Percentiles rank a stretch among this genome's conserved stretches.
Conservation (phyloP, 2,888 invertebrate species). For the Lepidocyrtoides sp. region DNA sequence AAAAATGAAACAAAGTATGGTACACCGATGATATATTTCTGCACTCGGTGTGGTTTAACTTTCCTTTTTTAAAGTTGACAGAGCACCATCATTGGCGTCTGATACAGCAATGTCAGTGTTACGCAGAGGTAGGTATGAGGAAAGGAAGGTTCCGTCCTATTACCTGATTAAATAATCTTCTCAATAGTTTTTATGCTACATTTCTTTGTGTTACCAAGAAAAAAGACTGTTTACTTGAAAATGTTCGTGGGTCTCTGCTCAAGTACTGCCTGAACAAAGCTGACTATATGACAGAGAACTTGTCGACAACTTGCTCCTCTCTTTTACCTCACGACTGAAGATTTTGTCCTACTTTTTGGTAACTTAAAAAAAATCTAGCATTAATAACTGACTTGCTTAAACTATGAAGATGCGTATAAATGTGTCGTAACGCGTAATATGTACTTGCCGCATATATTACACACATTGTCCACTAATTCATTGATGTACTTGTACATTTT, state of each 20-base stretch:
- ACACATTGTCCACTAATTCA: slow-evolving; percentile 28
- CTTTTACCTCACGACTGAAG: slow-evolving; percentile 79
- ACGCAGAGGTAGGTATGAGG: not conserved
- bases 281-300: slow-evolving; percentile 73
- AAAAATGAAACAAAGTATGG: not conserved
- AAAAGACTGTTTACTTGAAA: too few relatives aligned
- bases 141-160: slow-evolving; percentile 66
- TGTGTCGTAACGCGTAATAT: not conserved
- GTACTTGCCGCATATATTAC: slow-evolving; percentile 7
- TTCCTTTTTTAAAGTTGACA: slow-evolving; percentile 5
- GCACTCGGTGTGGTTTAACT: not conserved
- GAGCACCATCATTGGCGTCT: slow-evolving; percentile 10
- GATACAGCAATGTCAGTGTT: not conserved
- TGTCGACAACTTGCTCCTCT: slow-evolving; percentile 67
- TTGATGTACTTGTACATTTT: not conserved
- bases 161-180: slow-evolving; percentile 52
- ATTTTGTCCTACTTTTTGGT: slow-evolving; percentile 79
- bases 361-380: slow-evolving; percentile 67
- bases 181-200: not conserved
- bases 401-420: slow-evolving; percentile 2
- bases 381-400: slow-evolving; percentile 39
- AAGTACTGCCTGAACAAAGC: too few relatives aligned
- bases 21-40: not conserved
- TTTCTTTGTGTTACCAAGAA: slow-evolving; percentile 22
- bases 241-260: too few relatives aligned